Evolutionary conservation across 2,113 vertebrate species (phyloP).

Genomic region (Channa argus): DNA sequence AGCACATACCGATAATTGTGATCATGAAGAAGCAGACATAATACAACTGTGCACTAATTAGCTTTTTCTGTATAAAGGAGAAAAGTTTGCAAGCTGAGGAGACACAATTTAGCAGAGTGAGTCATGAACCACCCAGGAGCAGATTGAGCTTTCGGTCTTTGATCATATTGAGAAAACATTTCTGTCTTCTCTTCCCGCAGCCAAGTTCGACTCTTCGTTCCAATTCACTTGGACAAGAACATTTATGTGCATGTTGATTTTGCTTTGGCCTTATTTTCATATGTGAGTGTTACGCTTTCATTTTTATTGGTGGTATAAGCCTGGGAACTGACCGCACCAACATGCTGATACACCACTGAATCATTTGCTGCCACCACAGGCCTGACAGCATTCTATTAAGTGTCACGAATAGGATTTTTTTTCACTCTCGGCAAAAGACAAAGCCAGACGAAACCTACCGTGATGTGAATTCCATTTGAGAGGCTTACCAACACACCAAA

Average conservation of each 20-base stretch:
- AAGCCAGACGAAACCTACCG: slow-evolving; percentile 19
- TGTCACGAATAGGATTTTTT: slow-evolving; percentile 10
- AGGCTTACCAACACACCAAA: slow-evolving; percentile 31
- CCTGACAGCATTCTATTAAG: slow-evolving; percentile 39
- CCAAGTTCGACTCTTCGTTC: slow-evolving; percentile 25
- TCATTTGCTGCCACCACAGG: slow-evolving; percentile 9
- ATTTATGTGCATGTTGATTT: slow-evolving; percentile 30
- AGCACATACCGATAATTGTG: slow-evolving; percentile 22
- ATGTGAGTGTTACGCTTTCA: slow-evolving; percentile 1
- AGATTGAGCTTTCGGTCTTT: slow-evolving; percentile 51
- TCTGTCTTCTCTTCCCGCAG: slow-evolving; percentile 40
- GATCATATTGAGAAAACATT: slow-evolving; percentile 49
- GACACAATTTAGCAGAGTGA: slow-evolving; percentile 35
- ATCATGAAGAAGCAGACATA: slow-evolving; percentile 34
- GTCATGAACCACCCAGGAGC: slow-evolving; percentile 52
- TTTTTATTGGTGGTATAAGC: slow-evolving; percentile 19
- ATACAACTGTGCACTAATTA: slow-evolving; percentile 48
- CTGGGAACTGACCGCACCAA: slow-evolving; percentile 18
- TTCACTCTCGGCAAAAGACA: slow-evolving; percentile 5
- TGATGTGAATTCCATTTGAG: slow-evolving; percentile 46
- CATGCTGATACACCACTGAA: slow-evolving; percentile 24
- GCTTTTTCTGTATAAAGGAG: slow-evolving; percentile 25
- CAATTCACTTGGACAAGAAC: slow-evolving; percentile 18
- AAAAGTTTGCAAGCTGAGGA: slow-evolving; percentile 15
- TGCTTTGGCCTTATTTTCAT: slow-evolving; percentile 10